Base-by-base conservation (phyloP, 2,888 invertebrate species). In the Volucella inflata region DNA sequence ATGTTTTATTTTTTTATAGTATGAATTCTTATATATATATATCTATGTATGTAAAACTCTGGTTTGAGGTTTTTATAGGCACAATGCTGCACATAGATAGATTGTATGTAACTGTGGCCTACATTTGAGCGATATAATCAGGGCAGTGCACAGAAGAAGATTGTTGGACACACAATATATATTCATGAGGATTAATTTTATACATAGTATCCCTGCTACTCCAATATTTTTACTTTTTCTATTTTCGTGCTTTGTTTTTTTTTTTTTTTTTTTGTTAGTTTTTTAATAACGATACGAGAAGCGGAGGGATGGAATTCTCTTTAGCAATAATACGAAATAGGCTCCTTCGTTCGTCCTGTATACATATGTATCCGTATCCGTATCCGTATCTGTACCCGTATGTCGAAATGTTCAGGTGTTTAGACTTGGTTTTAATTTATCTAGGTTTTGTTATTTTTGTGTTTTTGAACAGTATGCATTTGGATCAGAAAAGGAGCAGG, bases 101-200 rank as follows among this genome's bases (percentile, higher is more conserved):
- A 67, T 77, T 81, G 85, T 82, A 82, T 87, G 87, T 87, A 87
- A 76, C 87, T 79, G 87, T 89, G 89, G 76, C 88, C 89, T 88
- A 89, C 88, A 88, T 89, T 88, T 78, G 87, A 88, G 79, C 88
- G 87, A 88, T 87, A 87, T 87, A 89, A 88, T 88, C 88, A 87
- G 88, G 88, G 84, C 89, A 89, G 79, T 87, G 87, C 87, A 87
- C 84, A 88, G 87, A 78, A 82, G 76, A 81, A 82, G 76, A 81
- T 81, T 81, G 81, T 87, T 87, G 87, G 87, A 82, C 87, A 87
- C 82, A 57, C 70, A 87, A 30, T 30, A 82, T 87, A 80, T 81
- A 81, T 85, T 85, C 81, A 68, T 60, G 67, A 81, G 76, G 72
- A 85, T 85, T 85, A 72, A 85, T 85, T 72, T 68, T 85, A 72